Percentiles rank a stretch among this genome's conserved stretches.
Conservation (phyloP, 2,797 vertebrate species). For the Pantherophis vulpinus region DNA sequence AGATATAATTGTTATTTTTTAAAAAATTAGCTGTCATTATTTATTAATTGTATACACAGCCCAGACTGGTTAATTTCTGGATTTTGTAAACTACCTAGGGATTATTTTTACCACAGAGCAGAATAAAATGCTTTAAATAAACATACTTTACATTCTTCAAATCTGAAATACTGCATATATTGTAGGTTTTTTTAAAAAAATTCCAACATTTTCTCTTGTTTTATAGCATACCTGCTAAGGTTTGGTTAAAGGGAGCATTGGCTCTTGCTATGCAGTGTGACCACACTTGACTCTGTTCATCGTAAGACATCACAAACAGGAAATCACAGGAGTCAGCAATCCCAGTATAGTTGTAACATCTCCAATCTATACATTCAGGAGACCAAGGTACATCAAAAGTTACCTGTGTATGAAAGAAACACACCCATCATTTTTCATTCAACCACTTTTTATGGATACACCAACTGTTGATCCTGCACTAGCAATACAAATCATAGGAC, state of each 20-base stretch:
- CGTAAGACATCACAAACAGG: constrained; percentile 97
- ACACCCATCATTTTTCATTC: too few species aligned
- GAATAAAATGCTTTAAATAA: not conserved
- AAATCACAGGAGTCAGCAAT: constrained; percentile 91
- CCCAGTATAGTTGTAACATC: constrained; percentile 88
- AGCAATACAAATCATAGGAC: not conserved
- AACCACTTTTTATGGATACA: not conserved
- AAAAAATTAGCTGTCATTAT: not conserved
- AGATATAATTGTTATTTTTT: not conserved
- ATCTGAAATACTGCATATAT: not conserved
- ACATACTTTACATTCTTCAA: not conserved
- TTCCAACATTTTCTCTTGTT: not conserved
- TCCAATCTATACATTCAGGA: constrained; percentile 83
- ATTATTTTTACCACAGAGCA: not conserved
- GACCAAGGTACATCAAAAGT: constrained; percentile 96
- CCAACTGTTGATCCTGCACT: not conserved
- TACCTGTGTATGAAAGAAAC: constrained; percentile 73
- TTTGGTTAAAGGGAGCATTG: constrained; percentile 86
- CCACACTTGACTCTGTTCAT: constrained; percentile 90
- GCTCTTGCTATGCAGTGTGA: constrained; percentile 88
- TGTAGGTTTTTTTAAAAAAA: not conserved
- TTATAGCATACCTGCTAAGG: constrained; percentile 76
- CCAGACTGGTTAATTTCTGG: not conserved
- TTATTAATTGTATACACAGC: not conserved
- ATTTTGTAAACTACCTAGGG: not conserved